Percentiles rank a stretch among this genome's conserved stretches.
phyloP scores from a whole-genome alignment of 2,797 vertebrate species.

The Lepus townsendii region DNA sequence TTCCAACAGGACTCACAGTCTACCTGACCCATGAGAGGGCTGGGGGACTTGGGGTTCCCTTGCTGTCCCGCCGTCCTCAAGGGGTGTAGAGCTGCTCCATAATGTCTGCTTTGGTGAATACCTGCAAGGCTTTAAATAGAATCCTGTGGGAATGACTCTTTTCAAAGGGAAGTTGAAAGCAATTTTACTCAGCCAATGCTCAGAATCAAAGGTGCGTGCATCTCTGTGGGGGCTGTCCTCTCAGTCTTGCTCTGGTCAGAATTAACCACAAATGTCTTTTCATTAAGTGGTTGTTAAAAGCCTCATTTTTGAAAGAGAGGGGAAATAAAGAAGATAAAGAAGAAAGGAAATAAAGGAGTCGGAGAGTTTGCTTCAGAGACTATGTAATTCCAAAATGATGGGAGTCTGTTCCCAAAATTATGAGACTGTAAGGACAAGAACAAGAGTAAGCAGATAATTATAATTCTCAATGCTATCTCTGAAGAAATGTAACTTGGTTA shows the following conservation, averaged over 20 bases:
- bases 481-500: conserved; percentile 6
- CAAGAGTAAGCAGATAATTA: neutral
- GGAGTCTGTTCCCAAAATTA: conserved; percentile 31
- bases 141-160: conserved; percentile 50
- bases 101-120: conserved; percentile 50
- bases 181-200: conserved; percentile 46
- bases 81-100: neutral
- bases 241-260: conserved; percentile 49
- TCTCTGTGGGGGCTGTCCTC: conserved; percentile 56
- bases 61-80: neutral
- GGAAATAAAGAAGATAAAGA: conserved; percentile 46
- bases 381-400: conserved; percentile 55
- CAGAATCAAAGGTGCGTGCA: conserved; percentile 72
- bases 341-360: conserved; percentile 67
- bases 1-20: neutral
- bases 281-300: conserved; percentile 77
- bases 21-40: neutral
- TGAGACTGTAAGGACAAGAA: neutral
- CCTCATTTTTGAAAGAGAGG: conserved; percentile 64
- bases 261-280: conserved; percentile 74
- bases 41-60: neutral
- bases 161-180: conserved; percentile 73
- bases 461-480: neutral
- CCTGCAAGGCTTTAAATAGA: conserved; percentile 72
- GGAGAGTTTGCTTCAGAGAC: conserved; percentile 66